Evolutionary conservation across 2,113 vertebrate genomes (phyloP).

Genomic region (Sakesphorus luctuosus): DNA sequence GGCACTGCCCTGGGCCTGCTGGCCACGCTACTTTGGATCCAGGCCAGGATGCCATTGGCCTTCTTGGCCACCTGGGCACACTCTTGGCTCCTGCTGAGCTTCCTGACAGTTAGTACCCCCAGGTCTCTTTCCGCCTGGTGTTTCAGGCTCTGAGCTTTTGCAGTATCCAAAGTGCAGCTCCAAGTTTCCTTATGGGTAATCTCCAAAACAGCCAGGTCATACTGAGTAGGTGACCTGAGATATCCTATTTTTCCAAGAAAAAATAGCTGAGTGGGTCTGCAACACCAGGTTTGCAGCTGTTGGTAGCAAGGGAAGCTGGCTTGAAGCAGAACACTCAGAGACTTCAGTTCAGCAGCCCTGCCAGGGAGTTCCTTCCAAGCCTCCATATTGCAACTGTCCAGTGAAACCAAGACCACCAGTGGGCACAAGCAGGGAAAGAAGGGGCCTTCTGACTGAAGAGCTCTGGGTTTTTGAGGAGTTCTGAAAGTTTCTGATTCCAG

Average conservation of each 20-base stretch:
- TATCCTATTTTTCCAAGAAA: not conserved
- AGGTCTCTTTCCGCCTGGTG: no score
- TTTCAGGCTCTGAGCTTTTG: not conserved
- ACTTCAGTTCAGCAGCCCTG: not conserved
- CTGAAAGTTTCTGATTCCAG: not conserved
- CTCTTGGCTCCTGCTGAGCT: no score
- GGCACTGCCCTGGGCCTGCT: no score
- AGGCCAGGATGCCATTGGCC: no score
- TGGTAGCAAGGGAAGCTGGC: not conserved
- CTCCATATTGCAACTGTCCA: not conserved
- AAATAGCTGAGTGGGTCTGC: not conserved
- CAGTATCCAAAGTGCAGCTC: not conserved
- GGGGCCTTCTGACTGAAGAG: not conserved
- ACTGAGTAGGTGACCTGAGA: not conserved
- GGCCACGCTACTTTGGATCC: no score
- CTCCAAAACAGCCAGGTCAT: not conserved
- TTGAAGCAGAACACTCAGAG: not conserved
- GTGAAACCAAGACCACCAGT: not conserved
- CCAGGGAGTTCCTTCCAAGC: not conserved
- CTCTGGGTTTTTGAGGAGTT: not conserved
- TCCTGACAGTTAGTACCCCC: no score
- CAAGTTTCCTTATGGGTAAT: not conserved
- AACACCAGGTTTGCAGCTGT: not conserved
- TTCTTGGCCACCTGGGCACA: no score
- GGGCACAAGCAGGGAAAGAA: not conserved